phyloP scores from a whole-genome alignment of 2,888 invertebrate species.

The Mythimna lalbum region DNA sequence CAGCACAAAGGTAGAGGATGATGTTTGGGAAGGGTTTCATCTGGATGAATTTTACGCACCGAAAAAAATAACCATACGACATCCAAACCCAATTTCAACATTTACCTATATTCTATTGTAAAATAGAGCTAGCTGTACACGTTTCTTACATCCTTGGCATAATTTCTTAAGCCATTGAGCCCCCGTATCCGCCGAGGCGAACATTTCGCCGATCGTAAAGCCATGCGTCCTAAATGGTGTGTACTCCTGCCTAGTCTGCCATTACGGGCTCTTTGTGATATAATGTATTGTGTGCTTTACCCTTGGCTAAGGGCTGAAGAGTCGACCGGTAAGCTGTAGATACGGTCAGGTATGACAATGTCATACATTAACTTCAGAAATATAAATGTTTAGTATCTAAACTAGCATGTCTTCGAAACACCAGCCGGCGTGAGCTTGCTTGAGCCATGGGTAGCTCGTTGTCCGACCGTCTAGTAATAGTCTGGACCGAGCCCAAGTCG shows the following conservation, averaged over 20 bases:
- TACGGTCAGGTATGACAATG: slow-evolving; percentile 1
- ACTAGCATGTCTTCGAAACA: too few species aligned
- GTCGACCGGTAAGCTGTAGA: not conserved
- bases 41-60: too few species aligned
- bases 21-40: too few species aligned
- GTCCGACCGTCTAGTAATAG: too few species aligned
- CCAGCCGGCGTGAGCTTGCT: too few species aligned
- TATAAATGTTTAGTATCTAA: too few species aligned
- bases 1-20: too few species aligned
- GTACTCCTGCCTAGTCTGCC: slow-evolving; percentile 25
- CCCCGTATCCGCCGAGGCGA: slow-evolving; percentile 33
- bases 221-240: slow-evolving; percentile 37
- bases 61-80: too few species aligned
- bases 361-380: too few species aligned
- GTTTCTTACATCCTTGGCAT: slow-evolving; percentile 30
- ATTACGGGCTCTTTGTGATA: slow-evolving; percentile 33
- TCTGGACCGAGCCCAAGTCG: too few species aligned
- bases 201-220: slow-evolving; percentile 46
- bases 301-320: slow-evolving; percentile 10
- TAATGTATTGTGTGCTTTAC: slow-evolving; percentile 31
- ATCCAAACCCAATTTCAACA: too few species aligned
- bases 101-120: not conserved
- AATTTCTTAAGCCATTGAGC: slow-evolving; percentile 64
- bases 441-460: too few species aligned
- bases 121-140: not conserved